phyloP scores from a whole-genome alignment of 2,113 vertebrate genomes.

The Mesoclemmys tuberculata region DNA sequence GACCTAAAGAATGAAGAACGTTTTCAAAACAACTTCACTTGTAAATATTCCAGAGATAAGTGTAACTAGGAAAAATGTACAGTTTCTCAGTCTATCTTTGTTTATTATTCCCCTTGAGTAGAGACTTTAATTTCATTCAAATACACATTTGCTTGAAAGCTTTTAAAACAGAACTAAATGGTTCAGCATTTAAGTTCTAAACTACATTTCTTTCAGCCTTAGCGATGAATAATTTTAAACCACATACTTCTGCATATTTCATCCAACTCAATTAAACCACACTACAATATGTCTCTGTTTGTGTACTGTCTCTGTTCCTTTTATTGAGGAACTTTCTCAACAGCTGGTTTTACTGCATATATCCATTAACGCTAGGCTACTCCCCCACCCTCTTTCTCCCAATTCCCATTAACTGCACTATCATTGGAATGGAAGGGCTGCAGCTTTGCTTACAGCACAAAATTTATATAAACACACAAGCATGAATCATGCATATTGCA shows the following conservation, averaged over 20 bases:
- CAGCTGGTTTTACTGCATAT: not conserved
- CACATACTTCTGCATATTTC: not conserved
- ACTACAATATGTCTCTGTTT: not conserved
- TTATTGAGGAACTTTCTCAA: not conserved
- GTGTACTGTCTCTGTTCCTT: not conserved
- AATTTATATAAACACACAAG: not conserved
- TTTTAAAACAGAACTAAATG: not conserved
- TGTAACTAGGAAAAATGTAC: not conserved
- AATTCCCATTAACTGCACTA: not conserved
- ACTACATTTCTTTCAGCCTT: not conserved
- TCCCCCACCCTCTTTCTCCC: not conserved
- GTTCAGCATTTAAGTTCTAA: not conserved
- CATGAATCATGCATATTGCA: not conserved
- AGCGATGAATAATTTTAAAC: not conserved
- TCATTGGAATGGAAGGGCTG: not conserved
- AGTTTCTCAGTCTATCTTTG: not conserved
- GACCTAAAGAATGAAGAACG: not conserved
- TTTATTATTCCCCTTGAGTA: not conserved
- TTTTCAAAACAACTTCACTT: not conserved
- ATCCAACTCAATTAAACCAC: not conserved
- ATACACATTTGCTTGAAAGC: not conserved
- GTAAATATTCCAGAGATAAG: not conserved
- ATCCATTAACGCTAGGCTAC: not conserved
- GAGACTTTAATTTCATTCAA: not conserved
- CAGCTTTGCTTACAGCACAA: not conserved